Percentiles rank a stretch among this genome's conserved stretches.
Evolutionary conservation across 2,113 vertebrate species (phyloP).

Genomic region (Xiphorhynchus elegans): DNA sequence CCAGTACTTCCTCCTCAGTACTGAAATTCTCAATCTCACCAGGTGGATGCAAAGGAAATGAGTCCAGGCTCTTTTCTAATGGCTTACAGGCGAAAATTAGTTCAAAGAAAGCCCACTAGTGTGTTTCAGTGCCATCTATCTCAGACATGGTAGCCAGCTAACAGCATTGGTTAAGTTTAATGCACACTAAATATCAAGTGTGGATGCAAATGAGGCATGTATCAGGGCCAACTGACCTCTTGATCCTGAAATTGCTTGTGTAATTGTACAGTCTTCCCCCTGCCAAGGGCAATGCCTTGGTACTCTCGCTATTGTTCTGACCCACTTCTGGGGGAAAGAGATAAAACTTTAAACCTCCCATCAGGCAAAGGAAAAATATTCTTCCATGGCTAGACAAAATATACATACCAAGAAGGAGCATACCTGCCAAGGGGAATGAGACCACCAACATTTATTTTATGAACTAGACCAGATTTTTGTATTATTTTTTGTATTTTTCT

Average conservation of each 20-base stretch:
- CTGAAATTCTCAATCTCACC: background rate
- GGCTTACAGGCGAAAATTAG: background rate
- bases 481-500: background rate
- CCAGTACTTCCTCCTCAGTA: background rate
- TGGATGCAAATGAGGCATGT: background rate
- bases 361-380: background rate
- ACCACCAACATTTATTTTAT: background rate
- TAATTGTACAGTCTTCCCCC: background rate
- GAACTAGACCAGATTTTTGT: background rate
- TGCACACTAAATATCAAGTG: background rate
- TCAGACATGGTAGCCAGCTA: background rate
- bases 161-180: background rate
- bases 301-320: background rate
- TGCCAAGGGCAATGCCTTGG: background rate
- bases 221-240: background rate
- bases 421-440: background rate
- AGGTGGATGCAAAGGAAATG: background rate
- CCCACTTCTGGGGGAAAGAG: background rate
- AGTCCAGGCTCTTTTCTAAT: background rate
- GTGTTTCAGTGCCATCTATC: rapidly evolving
- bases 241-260: rapidly evolving
- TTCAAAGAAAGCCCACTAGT: background rate
- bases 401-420: background rate
- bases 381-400: background rate
- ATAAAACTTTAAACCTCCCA: background rate